phyloP scores from a whole-genome alignment of 2,113 vertebrate species.

The Charina bottae region DNA sequence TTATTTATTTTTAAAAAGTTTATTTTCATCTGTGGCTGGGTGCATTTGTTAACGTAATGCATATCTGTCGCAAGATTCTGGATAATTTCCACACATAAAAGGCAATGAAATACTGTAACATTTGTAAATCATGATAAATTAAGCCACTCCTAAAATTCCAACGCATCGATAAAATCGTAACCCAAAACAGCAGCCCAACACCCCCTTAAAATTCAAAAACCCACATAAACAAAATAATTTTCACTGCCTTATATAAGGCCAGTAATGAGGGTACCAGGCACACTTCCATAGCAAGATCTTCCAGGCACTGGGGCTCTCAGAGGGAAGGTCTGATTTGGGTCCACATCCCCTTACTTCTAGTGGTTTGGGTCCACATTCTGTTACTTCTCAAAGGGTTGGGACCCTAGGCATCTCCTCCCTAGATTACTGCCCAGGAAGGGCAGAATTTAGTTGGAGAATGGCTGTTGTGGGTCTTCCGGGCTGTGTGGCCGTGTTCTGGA shows the following conservation, averaged over 20 bases:
- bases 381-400: too few relatives aligned
- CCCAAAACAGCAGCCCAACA: not conserved
- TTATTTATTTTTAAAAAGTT: constrained; percentile 42
- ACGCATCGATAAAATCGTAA: not conserved
- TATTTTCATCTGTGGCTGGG: constrained; percentile 20
- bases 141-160: not conserved
- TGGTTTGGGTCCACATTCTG: not conserved
- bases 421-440: too few relatives aligned
- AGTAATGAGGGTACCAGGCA: too few relatives aligned
- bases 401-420: too few relatives aligned
- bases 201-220: too few relatives aligned
- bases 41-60: constrained; percentile 50
- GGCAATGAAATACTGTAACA: not conserved
- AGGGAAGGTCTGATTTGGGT: not conserved
- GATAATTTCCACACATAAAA: not conserved
- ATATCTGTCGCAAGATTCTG: not conserved
- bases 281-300: too few relatives aligned
- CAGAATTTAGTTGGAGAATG: too few relatives aligned
- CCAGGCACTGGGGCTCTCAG: not conserved
- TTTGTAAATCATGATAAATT: not conserved
- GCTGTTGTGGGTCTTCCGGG: too few relatives aligned
- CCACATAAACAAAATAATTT: not conserved
- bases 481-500: too few relatives aligned
- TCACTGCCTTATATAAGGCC: not conserved
- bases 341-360: too few relatives aligned